Evolutionary conservation across 1,140 invertebrate genomes (phyloP).

Genomic region (Nasonia longicornis): DNA sequence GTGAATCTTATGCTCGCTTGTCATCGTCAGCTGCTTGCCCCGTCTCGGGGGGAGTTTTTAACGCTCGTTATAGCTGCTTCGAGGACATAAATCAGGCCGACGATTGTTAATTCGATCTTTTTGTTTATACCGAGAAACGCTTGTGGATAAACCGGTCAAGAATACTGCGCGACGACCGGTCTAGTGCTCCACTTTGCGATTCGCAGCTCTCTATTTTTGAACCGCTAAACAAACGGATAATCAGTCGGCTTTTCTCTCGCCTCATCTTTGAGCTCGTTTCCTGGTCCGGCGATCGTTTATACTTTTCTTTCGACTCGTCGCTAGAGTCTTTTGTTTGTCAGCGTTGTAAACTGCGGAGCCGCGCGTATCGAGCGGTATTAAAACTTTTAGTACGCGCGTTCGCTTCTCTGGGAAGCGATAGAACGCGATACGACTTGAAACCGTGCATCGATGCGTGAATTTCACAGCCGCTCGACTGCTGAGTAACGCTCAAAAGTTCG

Average conservation of each 20-base stretch:
- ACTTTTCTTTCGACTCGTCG: neutral
- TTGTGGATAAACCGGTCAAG: neutral
- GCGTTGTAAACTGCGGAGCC: no score
- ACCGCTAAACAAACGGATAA: neutral
- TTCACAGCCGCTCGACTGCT: no score
- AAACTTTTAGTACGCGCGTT: no score
- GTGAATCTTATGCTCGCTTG: slow-evolving; percentile 29
- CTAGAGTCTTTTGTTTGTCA: no score
- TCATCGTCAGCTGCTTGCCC: slow-evolving; percentile 14
- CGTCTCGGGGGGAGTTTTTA: neutral
- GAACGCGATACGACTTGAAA: no score
- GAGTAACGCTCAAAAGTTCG: no score
- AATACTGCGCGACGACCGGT: neutral
- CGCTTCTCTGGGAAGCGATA: no score
- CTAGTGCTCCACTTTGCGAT: neutral
- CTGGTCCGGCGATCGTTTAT: neutral
- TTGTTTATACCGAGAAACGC: no score
- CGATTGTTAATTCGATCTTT: no score
- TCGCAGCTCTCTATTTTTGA: neutral
- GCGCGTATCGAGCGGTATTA: no score
- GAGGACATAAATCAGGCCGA: no score
- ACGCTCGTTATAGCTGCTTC: neutral
- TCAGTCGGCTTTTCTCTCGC: neutral
- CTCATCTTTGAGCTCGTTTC: neutral
- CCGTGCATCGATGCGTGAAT: no score